These are phyloP conservation scores for Timema cristinae DNA, from an alignment of 2,888 invertebrate genomes.

Conservation along the genomic window DNA sequence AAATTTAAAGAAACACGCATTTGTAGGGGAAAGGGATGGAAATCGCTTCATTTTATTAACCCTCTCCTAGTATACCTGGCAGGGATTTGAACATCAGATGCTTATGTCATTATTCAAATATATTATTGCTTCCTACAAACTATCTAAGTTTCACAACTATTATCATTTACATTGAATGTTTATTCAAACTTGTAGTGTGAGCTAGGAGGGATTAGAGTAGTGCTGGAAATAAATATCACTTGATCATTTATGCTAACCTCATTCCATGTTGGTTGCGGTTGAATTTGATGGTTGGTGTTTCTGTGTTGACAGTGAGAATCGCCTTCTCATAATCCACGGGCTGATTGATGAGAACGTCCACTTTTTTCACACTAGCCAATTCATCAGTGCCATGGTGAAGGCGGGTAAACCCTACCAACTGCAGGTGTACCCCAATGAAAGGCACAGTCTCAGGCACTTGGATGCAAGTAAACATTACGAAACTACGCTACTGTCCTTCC, in stretches of 20 bases:
- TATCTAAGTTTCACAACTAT: no score
- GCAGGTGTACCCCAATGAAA: conserved; percentile 91
- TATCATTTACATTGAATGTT: neutral
- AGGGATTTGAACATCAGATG: no score
- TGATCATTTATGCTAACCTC: no score
- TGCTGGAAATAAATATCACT: no score
- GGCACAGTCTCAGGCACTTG: conserved; percentile 90
- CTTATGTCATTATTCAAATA: no score
- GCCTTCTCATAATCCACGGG: conserved; percentile 93
- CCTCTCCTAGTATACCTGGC: no score
- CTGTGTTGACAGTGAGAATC: conserved; percentile 62
- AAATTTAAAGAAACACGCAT: no score
- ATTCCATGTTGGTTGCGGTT: no score
- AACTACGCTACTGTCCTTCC: conserved; percentile 85
- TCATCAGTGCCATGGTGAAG: conserved; percentile 84
- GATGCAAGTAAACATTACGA: conserved; percentile 97
- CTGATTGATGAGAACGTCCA: conserved; percentile 99
- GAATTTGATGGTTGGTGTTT: neutral
- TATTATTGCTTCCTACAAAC: no score
- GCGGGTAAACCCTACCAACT: conserved; percentile 95
- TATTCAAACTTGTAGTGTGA: neutral
- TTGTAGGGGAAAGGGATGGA: no score
- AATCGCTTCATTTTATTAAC: no score
- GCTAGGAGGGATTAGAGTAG: no score
- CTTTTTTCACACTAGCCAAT: conserved; percentile 89